These are phyloP conservation scores for Podarcis raffonei DNA, from an alignment of 2,113 vertebrate species.

Conservation along the genomic window DNA sequence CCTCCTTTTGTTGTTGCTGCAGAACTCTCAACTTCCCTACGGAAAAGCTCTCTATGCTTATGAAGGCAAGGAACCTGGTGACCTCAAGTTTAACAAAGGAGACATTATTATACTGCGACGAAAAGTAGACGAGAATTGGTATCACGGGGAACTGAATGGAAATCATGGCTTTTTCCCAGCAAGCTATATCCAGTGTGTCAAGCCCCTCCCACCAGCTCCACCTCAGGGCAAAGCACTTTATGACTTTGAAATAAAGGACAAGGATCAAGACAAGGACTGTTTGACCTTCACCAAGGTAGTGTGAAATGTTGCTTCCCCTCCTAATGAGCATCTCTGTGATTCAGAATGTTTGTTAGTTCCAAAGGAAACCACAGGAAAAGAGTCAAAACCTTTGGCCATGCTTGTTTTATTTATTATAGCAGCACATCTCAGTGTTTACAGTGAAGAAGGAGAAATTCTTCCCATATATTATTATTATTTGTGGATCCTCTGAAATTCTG, in stretches of 20 bases:
- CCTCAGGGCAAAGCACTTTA: constrained; percentile 98
- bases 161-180: constrained; percentile 93
- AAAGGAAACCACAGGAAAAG: background rate
- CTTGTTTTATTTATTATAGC: background rate
- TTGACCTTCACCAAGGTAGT: constrained; percentile 96
- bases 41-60: constrained; percentile 95
- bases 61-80: constrained; percentile 94
- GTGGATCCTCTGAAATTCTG: background rate
- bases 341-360: background rate
- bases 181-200: constrained; percentile 93
- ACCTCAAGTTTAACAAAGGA: constrained; percentile 94
- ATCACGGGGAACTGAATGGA: constrained; percentile 93
- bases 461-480: background rate
- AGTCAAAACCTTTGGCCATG: background rate
- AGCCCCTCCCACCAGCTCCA: constrained; percentile 88
- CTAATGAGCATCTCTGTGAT: background rate
- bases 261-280: constrained; percentile 98
- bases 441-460: background rate
- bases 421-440: background rate
- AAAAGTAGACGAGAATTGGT: constrained; percentile 96
- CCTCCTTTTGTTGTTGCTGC: constrained; percentile 50
- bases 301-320: background rate
- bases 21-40: constrained; percentile 92
- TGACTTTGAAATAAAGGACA: constrained; percentile 97
- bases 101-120: constrained; percentile 94